phyloP scores from a whole-genome alignment of 2,797 vertebrate species.

The Muraenolepis orangiensis region DNA sequence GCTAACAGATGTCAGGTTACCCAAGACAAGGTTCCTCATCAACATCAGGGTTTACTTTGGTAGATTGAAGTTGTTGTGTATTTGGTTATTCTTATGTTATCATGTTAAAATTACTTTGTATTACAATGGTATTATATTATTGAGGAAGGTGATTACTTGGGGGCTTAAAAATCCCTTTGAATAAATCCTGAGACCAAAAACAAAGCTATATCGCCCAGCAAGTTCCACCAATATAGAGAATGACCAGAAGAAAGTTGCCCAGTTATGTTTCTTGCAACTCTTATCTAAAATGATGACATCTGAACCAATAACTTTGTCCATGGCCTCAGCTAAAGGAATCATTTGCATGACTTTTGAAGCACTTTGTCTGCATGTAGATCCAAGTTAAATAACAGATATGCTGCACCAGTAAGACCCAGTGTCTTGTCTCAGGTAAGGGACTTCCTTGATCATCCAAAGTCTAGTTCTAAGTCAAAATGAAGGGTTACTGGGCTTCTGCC shows the following conservation, averaged over 20 bases:
- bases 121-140: not conserved
- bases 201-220: not conserved
- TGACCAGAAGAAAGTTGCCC: not conserved
- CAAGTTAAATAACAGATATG: not conserved
- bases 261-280: not conserved
- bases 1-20: not conserved
- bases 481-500: not conserved
- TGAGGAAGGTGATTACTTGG: not conserved
- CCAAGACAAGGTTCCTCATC: not conserved
- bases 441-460: not conserved
- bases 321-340: not conserved
- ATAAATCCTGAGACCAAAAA: not conserved
- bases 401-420: not conserved
- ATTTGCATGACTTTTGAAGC: not conserved
- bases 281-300: not conserved
- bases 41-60: not conserved
- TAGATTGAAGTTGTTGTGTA: not conserved
- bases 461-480: not conserved
- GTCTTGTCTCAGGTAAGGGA: not conserved
- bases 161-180: not conserved
- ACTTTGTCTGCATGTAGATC: not conserved
- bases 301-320: not conserved
- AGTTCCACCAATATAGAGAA: not conserved
- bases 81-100: not conserved
- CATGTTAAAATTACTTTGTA: too few relatives aligned